Percentiles rank a stretch among this genome's conserved stretches.
Conservation (phyloP, 2,113 vertebrate genomes). For the Eretmochelys imbricata region DNA sequence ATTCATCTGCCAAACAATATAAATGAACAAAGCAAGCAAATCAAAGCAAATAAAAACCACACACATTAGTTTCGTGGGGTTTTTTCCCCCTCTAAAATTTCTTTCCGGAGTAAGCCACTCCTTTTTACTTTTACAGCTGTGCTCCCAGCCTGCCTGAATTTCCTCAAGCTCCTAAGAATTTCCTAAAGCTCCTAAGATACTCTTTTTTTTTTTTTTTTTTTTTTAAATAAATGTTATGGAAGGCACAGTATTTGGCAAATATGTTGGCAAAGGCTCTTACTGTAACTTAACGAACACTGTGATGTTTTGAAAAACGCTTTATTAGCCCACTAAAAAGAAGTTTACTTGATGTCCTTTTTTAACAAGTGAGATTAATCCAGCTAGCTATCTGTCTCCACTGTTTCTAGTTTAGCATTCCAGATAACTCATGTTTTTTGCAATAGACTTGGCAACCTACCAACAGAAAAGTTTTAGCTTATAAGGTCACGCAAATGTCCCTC, state of each 20-base stretch:
- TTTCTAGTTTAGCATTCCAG: conserved; percentile 67
- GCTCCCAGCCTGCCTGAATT: conserved; percentile 29
- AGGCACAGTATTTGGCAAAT: not conserved
- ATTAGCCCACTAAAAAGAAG: not conserved
- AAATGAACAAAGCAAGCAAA: not conserved
- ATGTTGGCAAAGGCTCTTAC: not conserved
- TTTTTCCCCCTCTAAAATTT: not conserved
- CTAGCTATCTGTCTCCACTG: not conserved
- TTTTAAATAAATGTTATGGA: not conserved
- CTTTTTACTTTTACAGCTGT: conserved; percentile 32
- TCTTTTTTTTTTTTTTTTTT: no score
- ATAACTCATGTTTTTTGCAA: conserved; percentile 74
- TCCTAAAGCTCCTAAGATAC: not conserved
- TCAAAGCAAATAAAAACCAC: not conserved
- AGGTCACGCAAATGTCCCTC: conserved; percentile 78
- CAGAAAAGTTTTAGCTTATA: conserved; percentile 75
- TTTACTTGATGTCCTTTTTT: conserved; percentile 36
- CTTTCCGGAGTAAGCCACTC: not conserved
- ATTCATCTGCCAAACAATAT: not conserved
- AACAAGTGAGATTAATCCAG: conserved; percentile 43
- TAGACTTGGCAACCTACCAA: conserved; percentile 69
- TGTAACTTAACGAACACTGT: not conserved
- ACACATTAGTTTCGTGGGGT: not conserved
- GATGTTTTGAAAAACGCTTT: conserved; percentile 14
- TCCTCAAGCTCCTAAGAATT: not conserved